A percentile compares a stretch with the other conserved stretches of the same genome.
Evolutionary conservation across 2,888 invertebrate genomes (phyloP).

Genomic region (Polydesmus complanatus): DNA sequence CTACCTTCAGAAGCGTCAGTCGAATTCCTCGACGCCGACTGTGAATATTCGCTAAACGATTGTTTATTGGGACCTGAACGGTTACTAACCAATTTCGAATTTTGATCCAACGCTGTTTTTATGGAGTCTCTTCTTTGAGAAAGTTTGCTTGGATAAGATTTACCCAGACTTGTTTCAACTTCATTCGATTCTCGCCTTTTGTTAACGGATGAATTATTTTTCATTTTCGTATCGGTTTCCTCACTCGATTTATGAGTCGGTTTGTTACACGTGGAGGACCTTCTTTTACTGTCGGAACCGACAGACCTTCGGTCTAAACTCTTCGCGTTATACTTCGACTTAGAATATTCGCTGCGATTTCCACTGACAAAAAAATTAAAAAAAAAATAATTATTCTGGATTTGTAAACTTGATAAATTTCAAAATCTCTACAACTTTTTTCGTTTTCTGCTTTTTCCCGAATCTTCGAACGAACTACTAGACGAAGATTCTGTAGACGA

Average conservation of each 20-base stretch:
- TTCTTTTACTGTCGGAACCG: neutral
- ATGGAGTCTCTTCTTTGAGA: neutral
- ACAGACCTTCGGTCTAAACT: neutral
- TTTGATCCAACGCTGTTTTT: neutral
- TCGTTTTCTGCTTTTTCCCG: neutral
- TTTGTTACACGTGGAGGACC: neutral
- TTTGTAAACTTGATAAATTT: neutral
- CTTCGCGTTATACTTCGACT: neutral
- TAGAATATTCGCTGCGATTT: neutral
- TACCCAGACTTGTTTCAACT: neutral
- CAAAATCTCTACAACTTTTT: neutral
- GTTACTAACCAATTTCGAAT: neutral
- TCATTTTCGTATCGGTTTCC: neutral
- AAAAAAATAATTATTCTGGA: neutral
- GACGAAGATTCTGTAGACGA: slow-evolving; percentile 7
- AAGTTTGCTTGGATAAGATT: neutral
- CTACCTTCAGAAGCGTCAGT: neutral
- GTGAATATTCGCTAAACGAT: neutral
- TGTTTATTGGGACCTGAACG: neutral
- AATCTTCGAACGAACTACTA: neutral
- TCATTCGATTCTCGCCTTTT: neutral
- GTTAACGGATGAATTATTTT: neutral
- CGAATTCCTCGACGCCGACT: neutral
- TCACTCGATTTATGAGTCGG: neutral
- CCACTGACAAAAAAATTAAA: neutral